These are phyloP conservation scores for Diarsia rubi DNA, from an alignment of 2,888 invertebrate species.

Conservation along the genomic window DNA sequence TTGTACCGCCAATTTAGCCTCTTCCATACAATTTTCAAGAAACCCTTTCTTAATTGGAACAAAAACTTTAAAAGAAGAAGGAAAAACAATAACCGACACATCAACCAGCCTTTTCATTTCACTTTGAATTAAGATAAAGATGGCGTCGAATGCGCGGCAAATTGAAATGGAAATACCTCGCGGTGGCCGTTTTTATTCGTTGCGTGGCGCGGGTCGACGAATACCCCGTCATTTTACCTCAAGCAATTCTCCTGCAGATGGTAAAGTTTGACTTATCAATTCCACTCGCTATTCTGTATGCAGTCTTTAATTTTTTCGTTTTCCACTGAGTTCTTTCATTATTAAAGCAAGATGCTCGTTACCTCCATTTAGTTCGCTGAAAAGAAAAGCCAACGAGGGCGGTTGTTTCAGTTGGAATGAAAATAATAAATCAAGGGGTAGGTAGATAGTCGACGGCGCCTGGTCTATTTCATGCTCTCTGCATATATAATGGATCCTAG, in stretches of 20 bases:
- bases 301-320: slow-evolving; percentile 72
- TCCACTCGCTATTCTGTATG: slow-evolving; percentile 78
- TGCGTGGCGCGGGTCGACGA: slow-evolving; percentile 66
- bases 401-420: slow-evolving; percentile 84
- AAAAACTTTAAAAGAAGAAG: slow-evolving; percentile 14
- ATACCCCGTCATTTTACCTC: slow-evolving; percentile 68
- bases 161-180: slow-evolving; percentile 76
- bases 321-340: slow-evolving; percentile 75
- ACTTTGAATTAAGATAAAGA: slow-evolving; percentile 74
- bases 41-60: slow-evolving; percentile 25
- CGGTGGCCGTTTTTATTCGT: slow-evolving; percentile 72
- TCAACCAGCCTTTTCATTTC: slow-evolving; percentile 64
- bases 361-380: slow-evolving; percentile 80
- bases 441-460: slow-evolving; percentile 79
- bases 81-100: slow-evolving; percentile 44
- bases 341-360: slow-evolving; percentile 84
- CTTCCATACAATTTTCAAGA: slow-evolving; percentile 15
- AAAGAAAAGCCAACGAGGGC: slow-evolving; percentile 74
- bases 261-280: slow-evolving; percentile 85
- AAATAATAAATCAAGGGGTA: slow-evolving; percentile 85
- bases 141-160: slow-evolving; percentile 70
- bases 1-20: not conserved
- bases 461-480: slow-evolving; percentile 79
- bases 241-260: slow-evolving; percentile 75
- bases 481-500: slow-evolving; percentile 74